Conservation (phyloP, 2,888 invertebrate genomes). For the Parnassius orleans region DNA sequence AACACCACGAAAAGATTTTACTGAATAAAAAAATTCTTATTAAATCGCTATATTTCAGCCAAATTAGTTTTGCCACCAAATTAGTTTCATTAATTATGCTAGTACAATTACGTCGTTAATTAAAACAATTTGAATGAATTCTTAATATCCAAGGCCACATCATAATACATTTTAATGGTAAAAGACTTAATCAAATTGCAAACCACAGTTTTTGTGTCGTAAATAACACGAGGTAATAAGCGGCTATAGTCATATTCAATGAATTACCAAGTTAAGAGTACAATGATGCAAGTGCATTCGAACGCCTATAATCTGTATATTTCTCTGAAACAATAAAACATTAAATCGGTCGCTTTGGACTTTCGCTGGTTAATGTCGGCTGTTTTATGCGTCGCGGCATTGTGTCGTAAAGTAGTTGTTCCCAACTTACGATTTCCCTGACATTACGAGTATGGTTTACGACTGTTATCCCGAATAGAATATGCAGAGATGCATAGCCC, state of each 20-base stretch:
- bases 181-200: background rate
- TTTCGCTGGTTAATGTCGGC: conserved; percentile 48
- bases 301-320: conserved; percentile 27
- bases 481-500: background rate
- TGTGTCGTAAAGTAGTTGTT: conserved; percentile 46
- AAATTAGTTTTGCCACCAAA: too few species aligned
- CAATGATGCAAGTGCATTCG: background rate
- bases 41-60: too few species aligned
- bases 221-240: background rate
- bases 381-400: conserved; percentile 57
- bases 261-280: background rate
- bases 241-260: background rate
- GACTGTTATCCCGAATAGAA: conserved; percentile 19
- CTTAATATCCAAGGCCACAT: background rate
- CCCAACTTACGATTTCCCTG: conserved; percentile 26
- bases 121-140: background rate
- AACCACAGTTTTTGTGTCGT: background rate
- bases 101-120: background rate
- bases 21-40: too few species aligned
- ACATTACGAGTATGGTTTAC: conserved; percentile 21
- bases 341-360: conserved; percentile 42
- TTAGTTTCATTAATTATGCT: too few species aligned
- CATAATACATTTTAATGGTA: background rate
- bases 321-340: conserved; percentile 59
- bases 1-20: too few species aligned